Evolutionary conservation across 2,888 invertebrate genomes (phyloP).

Genomic region (Phyllotreta cruciferae): DNA sequence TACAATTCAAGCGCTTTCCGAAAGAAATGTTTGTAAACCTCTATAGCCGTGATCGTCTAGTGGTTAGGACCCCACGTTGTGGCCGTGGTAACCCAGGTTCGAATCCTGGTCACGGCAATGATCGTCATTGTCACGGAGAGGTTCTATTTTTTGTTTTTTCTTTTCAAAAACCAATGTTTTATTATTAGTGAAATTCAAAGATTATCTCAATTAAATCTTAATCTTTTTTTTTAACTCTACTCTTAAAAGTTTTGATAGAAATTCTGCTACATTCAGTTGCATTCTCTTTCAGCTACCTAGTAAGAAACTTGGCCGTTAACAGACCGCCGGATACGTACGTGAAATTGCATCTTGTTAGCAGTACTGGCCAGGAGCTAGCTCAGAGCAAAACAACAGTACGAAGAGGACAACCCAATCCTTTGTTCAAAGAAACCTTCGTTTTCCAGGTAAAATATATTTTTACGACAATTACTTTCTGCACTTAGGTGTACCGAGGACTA

Average conservation of each 20-base stretch:
- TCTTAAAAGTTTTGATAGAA: conserved; percentile 1
- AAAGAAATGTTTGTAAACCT: too few species aligned
- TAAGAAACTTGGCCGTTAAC: conserved; percentile 76
- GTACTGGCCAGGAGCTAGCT: conserved; percentile 91
- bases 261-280: background rate
- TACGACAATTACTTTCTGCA: background rate
- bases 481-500: background rate
- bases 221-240: too few species aligned
- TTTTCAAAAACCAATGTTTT: background rate
- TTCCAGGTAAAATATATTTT: conserved; percentile 76
- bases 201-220: conserved; percentile 8
- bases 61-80: conserved; percentile 65
- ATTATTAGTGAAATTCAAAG: background rate
- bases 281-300: conserved; percentile 49
- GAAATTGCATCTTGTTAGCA: conserved; percentile 89
- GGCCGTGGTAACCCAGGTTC: conserved; percentile 70
- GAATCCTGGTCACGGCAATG: conserved; percentile 66
- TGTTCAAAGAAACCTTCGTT: conserved; percentile 95
- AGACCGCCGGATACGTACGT: conserved; percentile 94
- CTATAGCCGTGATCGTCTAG: conserved; percentile 57
- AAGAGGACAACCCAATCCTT: conserved; percentile 92
- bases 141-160: conserved; percentile 37
- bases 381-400: conserved; percentile 91
- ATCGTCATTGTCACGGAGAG: conserved; percentile 49
- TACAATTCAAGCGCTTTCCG: background rate